Evolutionary conservation across 2,888 invertebrate species (phyloP), one percentile per base, ranked within the genome.

Genomic region (Cloeon dipterum): DNA sequence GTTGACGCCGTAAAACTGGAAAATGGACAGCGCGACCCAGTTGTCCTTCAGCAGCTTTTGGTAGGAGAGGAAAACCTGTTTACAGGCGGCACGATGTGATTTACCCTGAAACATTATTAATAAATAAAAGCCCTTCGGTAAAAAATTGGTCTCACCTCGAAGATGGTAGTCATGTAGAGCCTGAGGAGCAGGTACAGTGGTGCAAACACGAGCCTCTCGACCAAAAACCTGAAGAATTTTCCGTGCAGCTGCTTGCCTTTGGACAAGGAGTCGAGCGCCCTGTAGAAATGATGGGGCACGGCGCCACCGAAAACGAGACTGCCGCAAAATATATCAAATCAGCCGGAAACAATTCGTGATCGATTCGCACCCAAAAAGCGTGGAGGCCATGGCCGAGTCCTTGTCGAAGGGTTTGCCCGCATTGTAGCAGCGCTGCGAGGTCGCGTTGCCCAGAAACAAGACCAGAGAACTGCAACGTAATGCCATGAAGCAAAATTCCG

Each of bases 221-320:
- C 61, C 18, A 79, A 42, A 41, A 83, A 59, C 47, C 72, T 68
- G 48, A 68, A 68, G 4, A 64, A 57, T 32, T 68, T 49, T 10
- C 48, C 49, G 43, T 54, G 50, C 7, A 53, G 49, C 2, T 55
- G 54, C 39, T 68, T 66, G 42, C 67, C 63, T 1, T 70, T 64
- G 39, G 76, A 65, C 21, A 68, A 44, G 36, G 58, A 57, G 43
- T 76, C 75, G 33, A 75, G 49, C 23, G 65, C 57, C 42, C 62
- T 59, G 49, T 77, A 79, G 53, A 82, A 81, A 49, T 69, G 77
- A 54, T 82, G 81, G 1, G 82, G 81, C 3, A 81, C 58, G 2
- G 74, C 66, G 20, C 82, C 82, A 38, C 79, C 81, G 54, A 82
- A 79, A n/a, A 78, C 49, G 32, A 82, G 58, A 34, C 79, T 78